Conservation (phyloP, 64 coral and sea anemone species). For the Porites lutea region DNA sequence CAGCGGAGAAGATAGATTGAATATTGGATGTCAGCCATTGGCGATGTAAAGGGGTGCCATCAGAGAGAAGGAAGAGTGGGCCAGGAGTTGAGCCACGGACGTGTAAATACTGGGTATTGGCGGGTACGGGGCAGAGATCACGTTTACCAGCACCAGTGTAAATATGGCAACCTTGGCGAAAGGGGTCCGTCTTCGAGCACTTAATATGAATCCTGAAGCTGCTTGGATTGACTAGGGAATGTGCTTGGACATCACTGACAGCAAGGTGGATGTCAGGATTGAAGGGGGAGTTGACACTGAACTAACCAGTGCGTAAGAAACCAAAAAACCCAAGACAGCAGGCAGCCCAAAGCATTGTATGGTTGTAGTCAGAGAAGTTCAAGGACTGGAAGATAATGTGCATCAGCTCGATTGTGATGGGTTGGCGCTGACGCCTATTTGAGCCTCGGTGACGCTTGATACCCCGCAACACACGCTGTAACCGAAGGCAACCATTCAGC, state of each 20-base stretch:
- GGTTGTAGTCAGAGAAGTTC: background rate
- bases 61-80: slow-evolving; percentile 6
- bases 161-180: background rate
- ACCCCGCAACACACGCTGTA: background rate
- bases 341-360: slow-evolving; percentile 30
- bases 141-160: background rate
- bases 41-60: slow-evolving; percentile 2
- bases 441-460: background rate
- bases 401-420: slow-evolving; percentile 11
- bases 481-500: background rate
- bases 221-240: background rate
- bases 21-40: no score
- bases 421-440: background rate
- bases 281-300: no score
- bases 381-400: background rate
- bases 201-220: slow-evolving; percentile 7
- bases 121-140: background rate
- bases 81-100: slow-evolving; percentile 22
- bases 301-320: background rate
- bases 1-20: background rate
- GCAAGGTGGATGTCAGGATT: no score
- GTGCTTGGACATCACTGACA: no score
- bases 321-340: background rate
- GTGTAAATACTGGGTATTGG: background rate
- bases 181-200: background rate